Percentiles rank a stretch among this genome's conserved stretches.
phyloP scores from a whole-genome alignment of 2,797 vertebrate species.

The Alca torda region DNA sequence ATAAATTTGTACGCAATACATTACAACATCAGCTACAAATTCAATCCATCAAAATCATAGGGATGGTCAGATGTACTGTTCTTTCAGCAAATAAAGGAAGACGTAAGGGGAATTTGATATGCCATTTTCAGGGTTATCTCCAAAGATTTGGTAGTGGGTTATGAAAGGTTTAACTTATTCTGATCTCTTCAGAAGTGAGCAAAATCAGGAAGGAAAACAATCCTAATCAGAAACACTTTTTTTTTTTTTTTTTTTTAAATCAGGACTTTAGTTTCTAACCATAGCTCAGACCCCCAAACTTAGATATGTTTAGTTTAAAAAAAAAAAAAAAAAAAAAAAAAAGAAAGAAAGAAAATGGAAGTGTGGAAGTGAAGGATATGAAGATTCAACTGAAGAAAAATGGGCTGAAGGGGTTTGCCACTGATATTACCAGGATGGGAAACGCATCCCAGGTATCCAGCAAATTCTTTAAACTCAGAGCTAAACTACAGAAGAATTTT shows the following conservation, averaged over 20 bases:
- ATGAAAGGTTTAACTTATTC: not conserved
- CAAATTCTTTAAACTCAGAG: not conserved
- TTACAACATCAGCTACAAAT: not conserved
- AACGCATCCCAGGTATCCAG: not conserved
- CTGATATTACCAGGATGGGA: not conserved
- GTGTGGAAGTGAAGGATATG: not conserved
- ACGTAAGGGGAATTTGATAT: not conserved
- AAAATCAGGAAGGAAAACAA: not conserved
- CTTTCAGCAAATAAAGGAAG: not conserved
- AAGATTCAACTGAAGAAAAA: not conserved
- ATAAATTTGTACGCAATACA: not conserved
- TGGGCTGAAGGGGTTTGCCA: not conserved
- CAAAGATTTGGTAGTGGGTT: not conserved
- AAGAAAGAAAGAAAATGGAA: not conserved
- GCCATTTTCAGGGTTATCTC: not conserved
- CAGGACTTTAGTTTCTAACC: not conserved
- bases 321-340: no score
- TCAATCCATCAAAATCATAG: not conserved
- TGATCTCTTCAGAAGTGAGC: not conserved
- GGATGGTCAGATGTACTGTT: not conserved
- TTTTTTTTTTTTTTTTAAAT: no score
- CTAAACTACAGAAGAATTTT: not conserved
- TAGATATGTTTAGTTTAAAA: not conserved
- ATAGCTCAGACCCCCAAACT: not conserved
- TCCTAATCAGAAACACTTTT: not conserved